These are phyloP conservation scores for Neodon shergylaensis DNA, from an alignment of 2,113 vertebrate genomes.

Conservation along the genomic window DNA sequence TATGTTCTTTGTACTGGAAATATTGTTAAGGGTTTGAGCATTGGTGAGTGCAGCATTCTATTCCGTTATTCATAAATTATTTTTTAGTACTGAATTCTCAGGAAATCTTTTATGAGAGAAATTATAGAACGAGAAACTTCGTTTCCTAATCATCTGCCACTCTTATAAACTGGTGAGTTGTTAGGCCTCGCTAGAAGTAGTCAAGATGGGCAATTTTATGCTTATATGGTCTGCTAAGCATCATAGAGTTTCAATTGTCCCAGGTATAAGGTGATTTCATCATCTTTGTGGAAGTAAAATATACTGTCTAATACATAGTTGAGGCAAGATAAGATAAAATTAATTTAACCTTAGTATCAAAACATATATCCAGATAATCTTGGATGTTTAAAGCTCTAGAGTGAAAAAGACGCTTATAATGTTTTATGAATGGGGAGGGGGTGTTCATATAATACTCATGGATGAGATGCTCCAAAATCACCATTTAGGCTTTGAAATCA, in stretches of 20 bases:
- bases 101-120: conserved; percentile 72
- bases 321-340: conserved; percentile 67
- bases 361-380: conserved; percentile 60
- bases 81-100: conserved; percentile 70
- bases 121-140: conserved; percentile 64
- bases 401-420: conserved; percentile 59
- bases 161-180: conserved; percentile 66
- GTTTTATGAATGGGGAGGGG: not conserved
- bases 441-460: not conserved
- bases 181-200: conserved; percentile 70
- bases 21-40: conserved; percentile 50
- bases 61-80: conserved; percentile 59
- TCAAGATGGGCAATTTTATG: conserved; percentile 72
- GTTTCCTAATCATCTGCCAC: conserved; percentile 67
- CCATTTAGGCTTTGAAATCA: conserved; percentile 18
- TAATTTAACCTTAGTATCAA: conserved; percentile 58
- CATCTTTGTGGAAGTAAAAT: conserved; percentile 73
- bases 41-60: conserved; percentile 33
- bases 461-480: not conserved
- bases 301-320: conserved; percentile 67
- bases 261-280: conserved; percentile 65
- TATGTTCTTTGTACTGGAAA: conserved; percentile 40
- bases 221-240: conserved; percentile 65
- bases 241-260: conserved; percentile 73
- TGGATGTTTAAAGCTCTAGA: conserved; percentile 63